phyloP scores from a whole-genome alignment of 2,113 vertebrate species.

The Oriolus oriolus region DNA sequence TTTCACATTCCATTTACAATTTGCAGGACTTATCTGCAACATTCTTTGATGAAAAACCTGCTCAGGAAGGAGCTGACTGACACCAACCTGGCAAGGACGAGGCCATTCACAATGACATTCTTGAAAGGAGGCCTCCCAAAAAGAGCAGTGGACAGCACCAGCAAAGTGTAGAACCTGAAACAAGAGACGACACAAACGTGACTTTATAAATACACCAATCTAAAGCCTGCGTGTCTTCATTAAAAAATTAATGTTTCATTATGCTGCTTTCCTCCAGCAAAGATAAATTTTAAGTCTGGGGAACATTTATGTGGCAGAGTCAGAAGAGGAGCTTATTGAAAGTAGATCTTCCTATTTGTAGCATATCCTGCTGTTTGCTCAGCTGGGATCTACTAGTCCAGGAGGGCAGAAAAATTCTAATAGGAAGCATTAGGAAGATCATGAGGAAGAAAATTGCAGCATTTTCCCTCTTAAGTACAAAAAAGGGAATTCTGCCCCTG shows the following conservation, averaged over 20 bases:
- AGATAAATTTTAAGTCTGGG: background rate
- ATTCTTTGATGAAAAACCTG: background rate
- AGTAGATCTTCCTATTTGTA: background rate
- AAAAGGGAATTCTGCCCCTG: background rate
- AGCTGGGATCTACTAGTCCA: background rate
- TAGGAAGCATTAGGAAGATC: background rate
- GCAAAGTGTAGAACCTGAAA: constrained; percentile 93
- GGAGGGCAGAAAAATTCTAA: background rate
- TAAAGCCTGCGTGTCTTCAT: background rate
- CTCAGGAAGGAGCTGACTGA: background rate
- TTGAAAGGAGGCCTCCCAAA: constrained; percentile 96
- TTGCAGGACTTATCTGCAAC: background rate
- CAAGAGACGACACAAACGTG: fast-evolving
- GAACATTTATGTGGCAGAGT: background rate
- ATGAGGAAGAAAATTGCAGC: background rate
- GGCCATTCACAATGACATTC: constrained; percentile 95
- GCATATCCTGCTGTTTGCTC: background rate
- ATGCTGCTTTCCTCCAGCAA: background rate
- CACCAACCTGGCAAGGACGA: constrained; percentile 90
- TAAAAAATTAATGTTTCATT: background rate
- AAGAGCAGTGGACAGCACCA: constrained; percentile 92
- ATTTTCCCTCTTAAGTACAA: background rate
- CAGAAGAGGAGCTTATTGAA: background rate
- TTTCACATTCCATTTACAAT: background rate
- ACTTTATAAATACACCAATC: background rate